These are phyloP conservation scores for Gallinago jamesoni DNA, from an alignment of 2,113 vertebrate species.

Conservation along the genomic window DNA sequence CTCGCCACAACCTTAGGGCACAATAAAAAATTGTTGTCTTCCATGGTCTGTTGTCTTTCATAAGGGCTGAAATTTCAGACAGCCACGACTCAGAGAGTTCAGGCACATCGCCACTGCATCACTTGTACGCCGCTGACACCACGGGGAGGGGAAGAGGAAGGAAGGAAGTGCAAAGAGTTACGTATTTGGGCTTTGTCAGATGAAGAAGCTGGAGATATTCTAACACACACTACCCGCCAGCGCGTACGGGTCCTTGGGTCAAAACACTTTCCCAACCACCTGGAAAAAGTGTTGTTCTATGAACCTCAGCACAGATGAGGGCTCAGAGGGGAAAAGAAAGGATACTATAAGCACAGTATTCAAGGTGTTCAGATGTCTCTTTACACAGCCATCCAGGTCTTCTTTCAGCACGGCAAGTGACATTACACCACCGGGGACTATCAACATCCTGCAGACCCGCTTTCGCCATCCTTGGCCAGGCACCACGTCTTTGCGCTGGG, in stretches of 20 bases:
- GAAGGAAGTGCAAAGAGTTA: not conserved
- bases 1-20: slow-evolving; percentile 28
- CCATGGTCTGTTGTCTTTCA: slow-evolving; percentile 1
- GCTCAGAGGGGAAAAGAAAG: not conserved
- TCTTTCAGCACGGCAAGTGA: not conserved
- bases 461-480: not conserved
- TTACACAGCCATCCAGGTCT: not conserved
- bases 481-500: not conserved
- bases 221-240: not conserved
- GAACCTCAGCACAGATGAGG: not conserved
- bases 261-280: not conserved
- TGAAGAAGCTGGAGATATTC: not conserved
- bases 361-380: not conserved
- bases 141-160: not conserved
- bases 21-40: slow-evolving; percentile 33
- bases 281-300: not conserved
- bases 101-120: not conserved
- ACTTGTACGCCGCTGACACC: not conserved
- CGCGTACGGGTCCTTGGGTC: not conserved
- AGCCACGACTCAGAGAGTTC: not conserved
- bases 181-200: not conserved
- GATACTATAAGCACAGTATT: not conserved
- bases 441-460: not conserved
- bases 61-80: slow-evolving; percentile 32
- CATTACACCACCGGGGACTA: not conserved